Conservation (phyloP, 2,888 invertebrate species). For the Eumacrocentrus americanus region DNA sequence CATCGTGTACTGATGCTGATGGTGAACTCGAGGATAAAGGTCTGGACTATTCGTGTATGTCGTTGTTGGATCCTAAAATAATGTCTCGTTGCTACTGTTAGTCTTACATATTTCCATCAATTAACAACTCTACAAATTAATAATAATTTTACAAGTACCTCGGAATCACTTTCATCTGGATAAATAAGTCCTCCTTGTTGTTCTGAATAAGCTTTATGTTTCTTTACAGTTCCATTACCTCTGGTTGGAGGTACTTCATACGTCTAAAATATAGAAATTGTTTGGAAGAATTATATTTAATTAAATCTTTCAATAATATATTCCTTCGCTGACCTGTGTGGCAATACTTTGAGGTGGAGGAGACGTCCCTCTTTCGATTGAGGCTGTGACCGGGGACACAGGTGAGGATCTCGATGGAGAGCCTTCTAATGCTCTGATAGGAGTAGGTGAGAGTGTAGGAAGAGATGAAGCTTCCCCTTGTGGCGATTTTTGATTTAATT, state of each 20-base stretch:
- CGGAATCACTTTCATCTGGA: slow-evolving; percentile 56
- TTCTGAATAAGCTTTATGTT: slow-evolving; percentile 42
- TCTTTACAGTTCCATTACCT: slow-evolving; percentile 40
- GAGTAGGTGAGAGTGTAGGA: not conserved
- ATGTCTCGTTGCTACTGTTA: slow-evolving; percentile 43
- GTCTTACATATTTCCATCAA: slow-evolving; percentile 10
- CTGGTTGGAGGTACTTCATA: slow-evolving; percentile 61
- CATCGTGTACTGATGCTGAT: slow-evolving; percentile 32
- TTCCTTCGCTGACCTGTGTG: slow-evolving; percentile 70
- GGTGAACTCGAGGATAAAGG: slow-evolving; percentile 44
- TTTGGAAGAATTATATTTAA: not conserved
- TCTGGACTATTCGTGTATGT: slow-evolving; percentile 54
- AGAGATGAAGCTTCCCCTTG: not conserved
- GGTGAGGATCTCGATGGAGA: not conserved
- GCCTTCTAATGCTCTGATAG: not conserved
- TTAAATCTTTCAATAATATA: slow-evolving; percentile 19
- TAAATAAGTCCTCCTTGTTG: slow-evolving; percentile 47
- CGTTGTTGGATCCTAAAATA: slow-evolving; percentile 53
- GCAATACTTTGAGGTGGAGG: slow-evolving; percentile 87
- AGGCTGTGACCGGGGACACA: slow-evolving; percentile 9
- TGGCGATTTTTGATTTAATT: slow-evolving; percentile 1
- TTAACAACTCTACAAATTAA: not conserved
- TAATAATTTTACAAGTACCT: slow-evolving; percentile 43
- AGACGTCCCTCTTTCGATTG: slow-evolving; percentile 69
- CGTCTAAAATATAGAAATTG: slow-evolving; percentile 61